These are phyloP conservation scores for Bellardia bayeri DNA, from an alignment of 2,888 invertebrate genomes.

Conservation along the genomic window DNA sequence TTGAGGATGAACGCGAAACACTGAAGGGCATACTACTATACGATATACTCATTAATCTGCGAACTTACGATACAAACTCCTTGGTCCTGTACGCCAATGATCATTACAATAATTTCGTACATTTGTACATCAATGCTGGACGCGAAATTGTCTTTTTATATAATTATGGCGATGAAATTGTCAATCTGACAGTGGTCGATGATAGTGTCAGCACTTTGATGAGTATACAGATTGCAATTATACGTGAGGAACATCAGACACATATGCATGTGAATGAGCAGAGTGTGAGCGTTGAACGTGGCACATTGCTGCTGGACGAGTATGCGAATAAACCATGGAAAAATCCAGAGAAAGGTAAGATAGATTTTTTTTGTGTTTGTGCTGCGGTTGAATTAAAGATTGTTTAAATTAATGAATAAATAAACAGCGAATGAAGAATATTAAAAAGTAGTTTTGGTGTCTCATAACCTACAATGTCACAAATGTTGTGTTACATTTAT, in stretches of 20 bases:
- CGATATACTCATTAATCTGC: constrained; percentile 93
- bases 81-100: constrained; percentile 96
- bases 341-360: constrained; percentile 91
- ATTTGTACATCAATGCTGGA: constrained; percentile 92
- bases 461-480: no score
- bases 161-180: constrained; percentile 92
- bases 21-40: constrained; percentile 91
- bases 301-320: constrained; percentile 88
- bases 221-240: constrained; percentile 95
- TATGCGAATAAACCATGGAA: constrained; percentile 95
- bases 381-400: not conserved
- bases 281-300: constrained; percentile 89
- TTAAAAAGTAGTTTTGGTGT: no score
- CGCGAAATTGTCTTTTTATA: constrained; percentile 93
- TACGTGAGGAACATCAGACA: constrained; percentile 89
- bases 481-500: no score
- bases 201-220: constrained; percentile 91
- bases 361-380: constrained; percentile 75
- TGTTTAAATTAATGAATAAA: not conserved
- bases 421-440: no score
- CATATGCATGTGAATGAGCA: constrained; percentile 92
- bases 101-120: constrained; percentile 96
- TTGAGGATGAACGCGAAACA: constrained; percentile 85
- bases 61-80: constrained; percentile 93
- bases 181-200: constrained; percentile 91